These are phyloP conservation scores for Drosophila tropicalis DNA, from an alignment of 1,140 invertebrate species.

Conservation along the genomic window DNA sequence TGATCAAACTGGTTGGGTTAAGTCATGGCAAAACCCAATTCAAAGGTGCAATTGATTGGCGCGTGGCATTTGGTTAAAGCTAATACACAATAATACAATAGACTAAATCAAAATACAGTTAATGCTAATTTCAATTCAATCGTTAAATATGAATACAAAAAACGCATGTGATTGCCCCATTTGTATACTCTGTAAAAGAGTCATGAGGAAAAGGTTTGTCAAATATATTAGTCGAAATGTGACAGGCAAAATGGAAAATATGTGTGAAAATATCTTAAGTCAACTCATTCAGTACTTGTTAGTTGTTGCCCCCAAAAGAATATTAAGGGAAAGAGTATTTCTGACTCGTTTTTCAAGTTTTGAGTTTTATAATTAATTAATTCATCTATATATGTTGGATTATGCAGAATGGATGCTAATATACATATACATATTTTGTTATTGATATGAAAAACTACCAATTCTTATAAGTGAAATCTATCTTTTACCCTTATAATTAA, in stretches of 20 bases:
- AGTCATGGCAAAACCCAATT: constrained; percentile 30
- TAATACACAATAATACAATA: constrained; percentile 22
- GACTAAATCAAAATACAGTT: constrained; percentile 21
- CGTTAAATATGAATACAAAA: constrained; percentile 32
- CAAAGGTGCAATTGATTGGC: constrained; percentile 29
- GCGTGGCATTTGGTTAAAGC: constrained; percentile 21
- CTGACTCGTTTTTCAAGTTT: too few relatives aligned
- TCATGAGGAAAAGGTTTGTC: not conserved
- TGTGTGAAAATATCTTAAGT: too few relatives aligned
- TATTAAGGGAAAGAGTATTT: too few relatives aligned
- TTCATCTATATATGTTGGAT: too few relatives aligned
- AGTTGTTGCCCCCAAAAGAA: too few relatives aligned
- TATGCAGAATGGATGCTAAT: too few relatives aligned
- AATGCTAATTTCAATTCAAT: constrained; percentile 34
- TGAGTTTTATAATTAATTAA: too few relatives aligned
- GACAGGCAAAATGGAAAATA: not conserved
- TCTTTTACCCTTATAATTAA: too few relatives aligned
- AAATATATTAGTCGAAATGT: not conserved
- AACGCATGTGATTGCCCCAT: constrained; percentile 39
- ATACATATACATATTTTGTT: too few relatives aligned
- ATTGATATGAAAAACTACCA: too few relatives aligned
- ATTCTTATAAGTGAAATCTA: too few relatives aligned
- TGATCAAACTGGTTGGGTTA: constrained; percentile 39
- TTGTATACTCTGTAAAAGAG: not conserved
- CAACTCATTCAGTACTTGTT: too few relatives aligned